Percentiles rank a stretch among this genome's conserved stretches.
phyloP scores from a whole-genome alignment of 2,888 invertebrate genomes.

The Bombylius major region DNA sequence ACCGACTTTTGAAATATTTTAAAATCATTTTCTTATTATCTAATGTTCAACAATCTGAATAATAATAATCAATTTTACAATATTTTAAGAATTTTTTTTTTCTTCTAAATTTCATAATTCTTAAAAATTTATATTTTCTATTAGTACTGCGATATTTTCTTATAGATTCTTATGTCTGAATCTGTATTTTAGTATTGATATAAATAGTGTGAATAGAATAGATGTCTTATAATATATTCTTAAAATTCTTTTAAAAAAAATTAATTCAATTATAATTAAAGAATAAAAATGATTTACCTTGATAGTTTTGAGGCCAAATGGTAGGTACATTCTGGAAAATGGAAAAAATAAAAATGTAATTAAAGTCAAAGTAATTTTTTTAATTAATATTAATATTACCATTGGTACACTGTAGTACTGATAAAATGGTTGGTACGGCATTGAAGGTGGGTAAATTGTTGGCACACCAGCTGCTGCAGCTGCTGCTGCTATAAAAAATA shows the following conservation, averaged over 20 bases:
- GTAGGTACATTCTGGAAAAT: conserved; percentile 36
- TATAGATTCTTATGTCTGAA: too few relatives aligned
- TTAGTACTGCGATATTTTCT: too few relatives aligned
- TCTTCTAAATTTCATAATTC: too few relatives aligned
- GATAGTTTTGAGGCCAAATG: conserved; percentile 40
- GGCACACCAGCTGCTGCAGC: conserved; percentile 32
- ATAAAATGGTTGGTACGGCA: conserved; percentile 40
- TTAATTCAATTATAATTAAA: too few relatives aligned
- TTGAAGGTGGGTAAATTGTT: conserved; percentile 39
- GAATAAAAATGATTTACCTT: conserved; percentile 29
- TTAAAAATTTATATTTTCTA: too few relatives aligned
- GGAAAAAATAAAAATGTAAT: neutral
- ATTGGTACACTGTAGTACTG: conserved; percentile 40
- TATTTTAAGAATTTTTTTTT: too few relatives aligned
- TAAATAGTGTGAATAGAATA: too few relatives aligned
- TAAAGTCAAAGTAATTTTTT: neutral
- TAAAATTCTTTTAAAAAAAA: neutral
- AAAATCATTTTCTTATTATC: too few relatives aligned
- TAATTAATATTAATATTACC: conserved; percentile 19
- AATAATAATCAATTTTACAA: too few relatives aligned
- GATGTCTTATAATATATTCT: neutral
- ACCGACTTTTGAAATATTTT: too few relatives aligned
- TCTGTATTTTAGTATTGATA: too few relatives aligned
- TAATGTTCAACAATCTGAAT: too few relatives aligned
- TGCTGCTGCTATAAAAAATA: conserved; percentile 2